phyloP scores from a whole-genome alignment of 2,888 invertebrate species.

The Cephus pulcher region DNA sequence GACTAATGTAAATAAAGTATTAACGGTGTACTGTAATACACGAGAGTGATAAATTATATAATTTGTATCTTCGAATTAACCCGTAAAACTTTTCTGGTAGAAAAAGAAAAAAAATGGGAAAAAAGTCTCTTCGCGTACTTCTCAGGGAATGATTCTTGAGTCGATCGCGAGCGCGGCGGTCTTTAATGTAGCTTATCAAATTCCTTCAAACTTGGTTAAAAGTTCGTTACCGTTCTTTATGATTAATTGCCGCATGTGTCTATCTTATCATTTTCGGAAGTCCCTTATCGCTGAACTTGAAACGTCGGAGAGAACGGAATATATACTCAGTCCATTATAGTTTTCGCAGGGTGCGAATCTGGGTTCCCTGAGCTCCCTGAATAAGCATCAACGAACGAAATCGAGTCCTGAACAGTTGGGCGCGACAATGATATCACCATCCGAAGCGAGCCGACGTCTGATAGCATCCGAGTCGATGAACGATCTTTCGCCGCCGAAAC shows the following conservation, averaged over 20 bases:
- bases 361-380: slow-evolving; percentile 50
- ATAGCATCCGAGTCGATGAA: slow-evolving; percentile 74
- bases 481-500: slow-evolving; percentile 67
- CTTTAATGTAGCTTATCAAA: not conserved
- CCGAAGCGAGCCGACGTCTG: slow-evolving; percentile 67
- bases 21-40: not conserved
- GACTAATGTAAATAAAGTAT: not conserved
- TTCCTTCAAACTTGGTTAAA: not conserved
- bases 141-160: not conserved
- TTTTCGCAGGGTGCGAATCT: slow-evolving; percentile 60
- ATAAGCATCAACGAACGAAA: slow-evolving; percentile 75
- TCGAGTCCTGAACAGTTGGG: slow-evolving; percentile 74
- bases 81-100: not conserved
- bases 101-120: not conserved
- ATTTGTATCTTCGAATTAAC: not conserved
- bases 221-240: too few relatives aligned
- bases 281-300: not conserved
- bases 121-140: not conserved
- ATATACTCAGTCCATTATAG: slow-evolving; percentile 29
- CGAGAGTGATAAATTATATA: not conserved
- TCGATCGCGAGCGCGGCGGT: not conserved
- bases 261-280: not conserved
- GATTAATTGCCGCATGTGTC: not conserved
- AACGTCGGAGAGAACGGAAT: not conserved
- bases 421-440: slow-evolving; percentile 58